Conservation (phyloP, 64 coral and sea anemone species). For the Pocillopora damicornis region DNA sequence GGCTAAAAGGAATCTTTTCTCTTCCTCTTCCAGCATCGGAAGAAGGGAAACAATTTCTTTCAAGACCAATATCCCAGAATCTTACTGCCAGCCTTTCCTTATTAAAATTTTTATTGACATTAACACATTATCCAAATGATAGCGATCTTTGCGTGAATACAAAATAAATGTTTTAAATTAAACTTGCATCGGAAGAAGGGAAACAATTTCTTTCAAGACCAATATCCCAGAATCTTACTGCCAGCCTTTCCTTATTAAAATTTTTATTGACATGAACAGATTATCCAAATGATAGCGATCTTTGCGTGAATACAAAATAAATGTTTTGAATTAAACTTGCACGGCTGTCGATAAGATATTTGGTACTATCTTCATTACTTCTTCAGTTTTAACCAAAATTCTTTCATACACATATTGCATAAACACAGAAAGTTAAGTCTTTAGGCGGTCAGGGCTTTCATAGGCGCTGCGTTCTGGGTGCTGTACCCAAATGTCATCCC, state of each 20-base stretch:
- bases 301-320: not conserved
- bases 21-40: too few relatives aligned
- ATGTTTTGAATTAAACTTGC: not conserved
- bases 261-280: slow-evolving; percentile 11
- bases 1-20: too few relatives aligned
- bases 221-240: not conserved
- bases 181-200: not conserved
- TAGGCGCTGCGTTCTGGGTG: slow-evolving; percentile 66
- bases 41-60: too few relatives aligned
- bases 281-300: not conserved
- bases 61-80: too few relatives aligned
- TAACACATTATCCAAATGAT: not conserved
- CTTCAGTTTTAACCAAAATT: not conserved
- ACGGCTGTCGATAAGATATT: not conserved
- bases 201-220: too few relatives aligned
- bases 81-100: not conserved
- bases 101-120: slow-evolving; percentile 17
- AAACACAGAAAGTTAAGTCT: not conserved
- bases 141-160: not conserved
- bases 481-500: slow-evolving; percentile 93
- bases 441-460: slow-evolving; percentile 57
- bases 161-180: slow-evolving; percentile 23
- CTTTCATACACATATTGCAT: not conserved
- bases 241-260: slow-evolving; percentile 7
- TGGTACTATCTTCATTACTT: not conserved